Percentiles rank a stretch among this genome's conserved stretches.
phyloP scores from a whole-genome alignment of 2,797 vertebrate genomes.

The Channa striata region DNA sequence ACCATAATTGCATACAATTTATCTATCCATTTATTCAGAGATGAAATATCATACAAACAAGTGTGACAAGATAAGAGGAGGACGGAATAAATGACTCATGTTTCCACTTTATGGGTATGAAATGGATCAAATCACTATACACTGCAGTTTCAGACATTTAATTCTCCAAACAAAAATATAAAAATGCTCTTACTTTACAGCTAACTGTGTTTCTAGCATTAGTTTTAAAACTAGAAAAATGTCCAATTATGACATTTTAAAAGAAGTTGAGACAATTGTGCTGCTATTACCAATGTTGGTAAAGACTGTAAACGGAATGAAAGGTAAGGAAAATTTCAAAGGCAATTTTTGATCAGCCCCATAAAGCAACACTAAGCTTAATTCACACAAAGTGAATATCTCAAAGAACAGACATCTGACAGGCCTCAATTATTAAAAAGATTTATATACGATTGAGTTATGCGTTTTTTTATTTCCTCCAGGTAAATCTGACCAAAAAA shows the following conservation, averaged over 20 bases:
- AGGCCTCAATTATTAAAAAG: too few relatives aligned
- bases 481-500: too few relatives aligned
- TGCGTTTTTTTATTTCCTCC: too few relatives aligned
- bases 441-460: too few relatives aligned
- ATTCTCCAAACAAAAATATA: constrained; percentile 27
- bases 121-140: constrained; percentile 52
- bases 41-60: constrained; percentile 60
- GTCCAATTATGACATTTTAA: not conserved
- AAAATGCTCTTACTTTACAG: constrained; percentile 20
- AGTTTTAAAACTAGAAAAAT: constrained; percentile 8
- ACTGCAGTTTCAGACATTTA: constrained; percentile 19
- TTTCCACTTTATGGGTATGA: constrained; percentile 59
- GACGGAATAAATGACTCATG: constrained; percentile 58
- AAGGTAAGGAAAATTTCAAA: not conserved
- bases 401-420: not conserved
- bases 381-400: not conserved
- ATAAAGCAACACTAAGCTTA: not conserved
- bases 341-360: not conserved
- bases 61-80: constrained; percentile 70
- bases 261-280: not conserved
- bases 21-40: constrained; percentile 64
- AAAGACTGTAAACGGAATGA: not conserved
- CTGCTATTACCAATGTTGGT: not conserved
- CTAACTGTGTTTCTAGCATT: not conserved
- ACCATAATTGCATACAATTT: constrained; percentile 59